A percentile compares a stretch with the other conserved stretches of the same genome.
phyloP scores from a whole-genome alignment of 2,888 invertebrate species.

The Oxycera nigricornis region DNA sequence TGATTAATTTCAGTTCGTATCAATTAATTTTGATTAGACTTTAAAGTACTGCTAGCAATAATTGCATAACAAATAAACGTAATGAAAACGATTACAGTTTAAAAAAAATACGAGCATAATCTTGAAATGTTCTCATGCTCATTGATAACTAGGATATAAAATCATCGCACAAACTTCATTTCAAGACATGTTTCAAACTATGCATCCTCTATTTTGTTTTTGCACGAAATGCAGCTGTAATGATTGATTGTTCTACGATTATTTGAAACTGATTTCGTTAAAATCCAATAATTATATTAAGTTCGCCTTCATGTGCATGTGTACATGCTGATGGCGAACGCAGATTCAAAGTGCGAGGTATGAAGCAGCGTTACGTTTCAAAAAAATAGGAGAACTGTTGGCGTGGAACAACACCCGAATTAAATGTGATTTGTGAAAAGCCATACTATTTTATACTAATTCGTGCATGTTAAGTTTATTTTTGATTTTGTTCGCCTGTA shows the following conservation, averaged over 20 bases:
- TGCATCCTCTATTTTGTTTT: neutral
- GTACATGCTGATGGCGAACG: too few species aligned
- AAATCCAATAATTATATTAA: too few species aligned
- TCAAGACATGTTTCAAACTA: neutral
- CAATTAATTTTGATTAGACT: neutral
- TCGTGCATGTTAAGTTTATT: neutral
- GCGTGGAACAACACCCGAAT: neutral
- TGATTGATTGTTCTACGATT: neutral
- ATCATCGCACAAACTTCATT: constrained; percentile 27
- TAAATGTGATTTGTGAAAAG: constrained; percentile 19
- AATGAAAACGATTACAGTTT: neutral
- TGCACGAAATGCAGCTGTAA: neutral
- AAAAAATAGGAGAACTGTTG: neutral
- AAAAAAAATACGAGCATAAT: neutral
- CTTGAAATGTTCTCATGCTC: neutral
- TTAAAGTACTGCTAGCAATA: constrained; percentile 11
- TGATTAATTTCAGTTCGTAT: constrained; percentile 10
- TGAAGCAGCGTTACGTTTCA: neutral
- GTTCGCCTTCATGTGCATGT: too few species aligned
- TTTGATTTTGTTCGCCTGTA: neutral
- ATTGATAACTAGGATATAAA: neutral
- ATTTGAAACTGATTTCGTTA: too few species aligned
- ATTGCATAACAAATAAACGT: constrained; percentile 4
- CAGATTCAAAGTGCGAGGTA: neutral
- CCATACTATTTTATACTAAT: constrained; percentile 33